These are phyloP conservation scores for Trachelus iudaicus DNA, from an alignment of 2,888 invertebrate species.

Conservation along the genomic window DNA sequence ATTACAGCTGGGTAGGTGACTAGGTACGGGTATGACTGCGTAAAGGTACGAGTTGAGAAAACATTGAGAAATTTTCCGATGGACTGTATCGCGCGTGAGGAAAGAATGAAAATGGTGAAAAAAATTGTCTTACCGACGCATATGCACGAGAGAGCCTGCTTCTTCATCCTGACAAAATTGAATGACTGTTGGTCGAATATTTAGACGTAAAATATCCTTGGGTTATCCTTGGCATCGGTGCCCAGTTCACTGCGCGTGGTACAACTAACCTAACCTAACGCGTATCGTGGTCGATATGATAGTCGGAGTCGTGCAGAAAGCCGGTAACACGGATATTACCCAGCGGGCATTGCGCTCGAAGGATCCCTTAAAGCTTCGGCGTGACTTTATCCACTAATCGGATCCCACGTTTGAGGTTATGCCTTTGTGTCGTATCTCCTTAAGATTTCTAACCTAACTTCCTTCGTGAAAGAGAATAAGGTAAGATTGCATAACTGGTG, in stretches of 20 bases:
- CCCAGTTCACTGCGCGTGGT: neutral
- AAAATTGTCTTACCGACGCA: neutral
- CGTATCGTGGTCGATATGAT: neutral
- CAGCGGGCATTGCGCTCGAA: neutral
- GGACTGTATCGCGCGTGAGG: neutral
- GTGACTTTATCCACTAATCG: neutral
- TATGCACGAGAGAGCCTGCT: neutral
- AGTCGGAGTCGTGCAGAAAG: neutral
- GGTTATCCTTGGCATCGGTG: neutral
- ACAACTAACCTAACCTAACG: neutral
- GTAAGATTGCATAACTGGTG: neutral
- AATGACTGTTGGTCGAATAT: neutral
- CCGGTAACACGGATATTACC: neutral
- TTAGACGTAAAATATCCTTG: neutral
- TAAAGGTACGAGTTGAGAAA: neutral
- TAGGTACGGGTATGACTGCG: neutral
- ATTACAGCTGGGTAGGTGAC: neutral
- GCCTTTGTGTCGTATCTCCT: neutral
- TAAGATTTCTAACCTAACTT: neutral
- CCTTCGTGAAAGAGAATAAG: neutral
- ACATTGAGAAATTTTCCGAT: neutral
- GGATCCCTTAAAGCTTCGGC: neutral
- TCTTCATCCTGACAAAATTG: neutral
- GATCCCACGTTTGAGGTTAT: neutral
- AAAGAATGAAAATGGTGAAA: neutral